phyloP scores from a whole-genome alignment of 2,888 invertebrate genomes.

The Ligdia adustata region DNA sequence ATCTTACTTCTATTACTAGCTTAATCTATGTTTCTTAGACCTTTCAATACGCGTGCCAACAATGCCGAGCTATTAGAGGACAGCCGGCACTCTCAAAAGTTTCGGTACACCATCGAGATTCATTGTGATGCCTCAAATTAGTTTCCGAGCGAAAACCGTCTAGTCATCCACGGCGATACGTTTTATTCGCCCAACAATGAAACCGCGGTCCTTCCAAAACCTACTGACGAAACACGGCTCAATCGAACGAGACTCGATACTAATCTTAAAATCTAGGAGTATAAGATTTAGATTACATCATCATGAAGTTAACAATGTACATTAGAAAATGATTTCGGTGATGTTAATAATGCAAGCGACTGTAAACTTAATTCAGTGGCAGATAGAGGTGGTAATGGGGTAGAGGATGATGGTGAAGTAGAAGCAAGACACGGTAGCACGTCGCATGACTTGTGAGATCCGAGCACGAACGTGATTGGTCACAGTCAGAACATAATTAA shows the following conservation, averaged over 20 bases:
- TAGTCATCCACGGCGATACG: conserved; percentile 77
- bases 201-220: conserved; percentile 72
- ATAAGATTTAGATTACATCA: conserved; percentile 69
- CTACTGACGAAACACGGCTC: conserved; percentile 56
- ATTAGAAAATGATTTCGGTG: conserved; percentile 59
- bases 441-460: conserved; percentile 80
- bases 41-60: conserved; percentile 66
- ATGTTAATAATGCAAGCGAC: conserved; percentile 44
- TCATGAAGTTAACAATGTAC: conserved; percentile 51
- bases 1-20: conserved; percentile 29
- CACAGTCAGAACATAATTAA: conserved; percentile 83
- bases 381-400: conserved; percentile 47
- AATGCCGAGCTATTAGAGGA: conserved; percentile 58
- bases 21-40: conserved; percentile 41
- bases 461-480: conserved; percentile 83
- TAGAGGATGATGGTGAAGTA: conserved; percentile 39
- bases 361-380: conserved; percentile 50
- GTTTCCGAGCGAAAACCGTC: conserved; percentile 77
- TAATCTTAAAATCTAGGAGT: conserved; percentile 39
- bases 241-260: conserved; percentile 54
- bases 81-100: conserved; percentile 72
- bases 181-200: conserved; percentile 78
- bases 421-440: conserved; percentile 79
- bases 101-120: conserved; percentile 59
- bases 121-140: conserved; percentile 82